Evolutionary conservation across 1,140 invertebrate genomes (phyloP).

Genomic region (Saccostrea glomerata): DNA sequence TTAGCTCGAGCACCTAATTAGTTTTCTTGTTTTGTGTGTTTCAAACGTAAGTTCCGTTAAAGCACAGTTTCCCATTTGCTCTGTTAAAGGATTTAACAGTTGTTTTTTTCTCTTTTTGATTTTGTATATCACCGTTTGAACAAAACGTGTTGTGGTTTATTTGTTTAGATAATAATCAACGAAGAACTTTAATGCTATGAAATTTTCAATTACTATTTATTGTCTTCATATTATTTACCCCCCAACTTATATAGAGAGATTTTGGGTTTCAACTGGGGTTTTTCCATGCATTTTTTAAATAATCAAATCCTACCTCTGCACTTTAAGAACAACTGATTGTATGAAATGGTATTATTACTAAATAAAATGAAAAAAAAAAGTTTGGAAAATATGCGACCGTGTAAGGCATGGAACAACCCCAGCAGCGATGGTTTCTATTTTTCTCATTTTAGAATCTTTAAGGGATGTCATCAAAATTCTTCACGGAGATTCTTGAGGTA

Average conservation of each 20-base stretch:
- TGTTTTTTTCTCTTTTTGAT: background rate
- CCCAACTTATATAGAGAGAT: background rate
- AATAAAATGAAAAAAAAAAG: background rate
- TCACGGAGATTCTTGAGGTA: background rate
- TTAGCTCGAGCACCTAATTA: slow-evolving; percentile 26
- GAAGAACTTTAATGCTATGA: slow-evolving; percentile 11
- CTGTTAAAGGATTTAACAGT: background rate
- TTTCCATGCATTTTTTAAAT: background rate
- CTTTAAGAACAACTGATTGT: background rate
- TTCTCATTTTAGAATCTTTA: slow-evolving; percentile 19
- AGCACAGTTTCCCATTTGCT: background rate
- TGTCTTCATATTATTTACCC: slow-evolving; percentile 13
- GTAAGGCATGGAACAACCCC: background rate
- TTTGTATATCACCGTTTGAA: slow-evolving; percentile 31
- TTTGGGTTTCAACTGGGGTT: slow-evolving; percentile 8
- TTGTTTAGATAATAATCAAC: slow-evolving; percentile 33
- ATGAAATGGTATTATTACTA: background rate
- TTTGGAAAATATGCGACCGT: background rate
- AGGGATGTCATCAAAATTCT: slow-evolving; percentile 1
- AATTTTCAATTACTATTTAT: background rate
- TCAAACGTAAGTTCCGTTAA: background rate
- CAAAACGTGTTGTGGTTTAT: slow-evolving; percentile 31
- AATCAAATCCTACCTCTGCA: background rate
- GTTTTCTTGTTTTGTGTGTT: background rate
- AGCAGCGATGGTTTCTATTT: background rate